phyloP scores from a whole-genome alignment of 1,140 invertebrate species.

The Plutomurus gul region DNA sequence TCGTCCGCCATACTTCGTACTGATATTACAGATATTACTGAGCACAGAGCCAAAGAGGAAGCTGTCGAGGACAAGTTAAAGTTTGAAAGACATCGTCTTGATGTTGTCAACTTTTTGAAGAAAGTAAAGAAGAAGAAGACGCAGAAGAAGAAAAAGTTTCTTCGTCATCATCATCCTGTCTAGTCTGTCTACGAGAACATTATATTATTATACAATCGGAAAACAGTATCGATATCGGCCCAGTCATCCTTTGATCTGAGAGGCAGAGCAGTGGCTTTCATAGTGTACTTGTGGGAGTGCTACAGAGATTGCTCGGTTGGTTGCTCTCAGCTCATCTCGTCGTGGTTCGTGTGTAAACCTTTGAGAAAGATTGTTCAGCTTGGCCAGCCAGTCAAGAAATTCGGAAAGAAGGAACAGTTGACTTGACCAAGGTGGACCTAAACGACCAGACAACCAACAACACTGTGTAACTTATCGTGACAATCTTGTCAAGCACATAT shows the following conservation, averaged over 20 bases:
- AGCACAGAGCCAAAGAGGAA: too few species aligned
- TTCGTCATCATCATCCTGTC: constrained; percentile 16
- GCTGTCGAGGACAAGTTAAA: background rate
- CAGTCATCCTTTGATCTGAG: constrained; percentile 7
- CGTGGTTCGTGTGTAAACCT: constrained; percentile 1
- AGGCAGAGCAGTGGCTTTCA: background rate
- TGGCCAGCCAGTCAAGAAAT: constrained; percentile 23
- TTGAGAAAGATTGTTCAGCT: constrained; percentile 23
- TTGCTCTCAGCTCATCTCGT: background rate
- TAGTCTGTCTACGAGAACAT: background rate
- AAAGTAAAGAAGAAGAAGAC: background rate
- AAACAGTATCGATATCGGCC: background rate
- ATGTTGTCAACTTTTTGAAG: background rate
- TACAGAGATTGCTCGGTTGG: constrained; percentile 1
- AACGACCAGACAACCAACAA: constrained; percentile 11
- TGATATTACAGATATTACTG: background rate
- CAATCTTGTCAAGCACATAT: constrained; percentile 22
- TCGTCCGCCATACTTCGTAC: too few species aligned
- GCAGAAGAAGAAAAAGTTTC: background rate
- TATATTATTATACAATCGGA: background rate
- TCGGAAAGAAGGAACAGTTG: constrained; percentile 12
- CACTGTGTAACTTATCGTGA: constrained; percentile 21
- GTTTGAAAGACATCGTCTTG: background rate
- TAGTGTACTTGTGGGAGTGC: background rate
- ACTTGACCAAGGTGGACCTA: constrained; percentile 17